Base-by-base conservation (phyloP, 2,888 invertebrate species). In the Pseudococcus viburni region DNA sequence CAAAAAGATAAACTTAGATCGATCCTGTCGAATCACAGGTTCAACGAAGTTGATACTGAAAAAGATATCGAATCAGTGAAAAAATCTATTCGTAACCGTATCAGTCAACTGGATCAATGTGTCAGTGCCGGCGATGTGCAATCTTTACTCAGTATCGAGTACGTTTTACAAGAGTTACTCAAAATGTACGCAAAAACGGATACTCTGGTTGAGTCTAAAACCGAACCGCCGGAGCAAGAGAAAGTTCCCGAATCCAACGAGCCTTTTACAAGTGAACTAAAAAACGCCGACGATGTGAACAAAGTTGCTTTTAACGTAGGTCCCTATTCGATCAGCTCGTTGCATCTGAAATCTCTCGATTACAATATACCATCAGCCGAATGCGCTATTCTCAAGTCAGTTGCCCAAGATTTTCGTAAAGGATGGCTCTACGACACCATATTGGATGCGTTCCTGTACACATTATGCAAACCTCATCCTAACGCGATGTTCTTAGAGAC, bases 351-450 rank as follows among this genome's bases (percentile, higher is more conserved):
- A 86, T 86, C 86, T 39, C 68, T 86, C 46, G 64, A 86, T 68
- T 64, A 55, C 12, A 64, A 86, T 64, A 86, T 86, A 59, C 64
- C 86, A 22, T 59, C 59, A 17, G 59, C 59, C 12, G 86, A 86
- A 46, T 64, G 46, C 12, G 42, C 39, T 26, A 46, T 55, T 46
- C 8, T 86, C 0, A 55, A 86, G 68, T 64, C 46, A 15, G 86
- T 46, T 9, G 59, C 59, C 7, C 55, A 55, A 17, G 86, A 68
- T 64, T 86, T 64, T 39, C 59, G 46, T 26, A 86, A 86, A 86
- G 86, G 86, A 17, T 86, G 86, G 86, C 12, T 86, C 5, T 86
- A 86, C 64, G 86, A 86, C n/a, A 64, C 64, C 26, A 64, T 86
- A 46, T n/a, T 86, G 42, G 59, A 86, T n/a, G 46, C 86, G 11